Conservation (phyloP, 2,113 vertebrate species). For the Prunella fulvescens region DNA sequence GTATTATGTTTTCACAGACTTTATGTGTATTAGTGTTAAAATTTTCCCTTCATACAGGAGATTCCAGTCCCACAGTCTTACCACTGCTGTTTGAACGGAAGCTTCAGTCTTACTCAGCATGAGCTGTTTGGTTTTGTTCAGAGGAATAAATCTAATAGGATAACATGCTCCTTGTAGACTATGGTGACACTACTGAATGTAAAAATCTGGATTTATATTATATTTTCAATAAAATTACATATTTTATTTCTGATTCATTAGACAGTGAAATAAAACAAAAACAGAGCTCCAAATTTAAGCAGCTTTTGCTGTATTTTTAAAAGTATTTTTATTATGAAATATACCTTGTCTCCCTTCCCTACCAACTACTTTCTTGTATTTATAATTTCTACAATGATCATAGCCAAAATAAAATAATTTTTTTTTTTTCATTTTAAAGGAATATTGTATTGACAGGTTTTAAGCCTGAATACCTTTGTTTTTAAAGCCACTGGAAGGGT, state of each 20-base stretch:
- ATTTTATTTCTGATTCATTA: neutral
- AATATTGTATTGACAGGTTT: neutral
- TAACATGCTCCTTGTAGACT: neutral
- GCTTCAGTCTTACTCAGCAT: neutral
- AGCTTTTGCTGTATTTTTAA: neutral
- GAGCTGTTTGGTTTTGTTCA: neutral
- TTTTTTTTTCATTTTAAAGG: neutral
- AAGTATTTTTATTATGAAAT: neutral
- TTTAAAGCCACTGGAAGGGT: neutral
- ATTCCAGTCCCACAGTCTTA: slow-evolving; percentile 46
- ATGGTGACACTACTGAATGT: neutral
- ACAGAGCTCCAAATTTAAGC: neutral
- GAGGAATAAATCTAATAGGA: neutral
- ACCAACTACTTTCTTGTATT: neutral
- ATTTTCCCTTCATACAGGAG: slow-evolving; percentile 41
- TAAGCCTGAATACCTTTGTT: neutral
- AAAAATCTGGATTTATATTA: neutral
- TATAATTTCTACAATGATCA: neutral
- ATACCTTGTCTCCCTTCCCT: neutral
- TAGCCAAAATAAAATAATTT: neutral
- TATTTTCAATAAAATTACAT: neutral
- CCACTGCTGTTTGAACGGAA: slow-evolving; percentile 37
- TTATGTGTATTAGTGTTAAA: neutral
- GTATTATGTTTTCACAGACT: slow-evolving; percentile 43
- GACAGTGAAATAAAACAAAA: neutral